phyloP scores from a whole-genome alignment of 2,888 invertebrate genomes.

The Strigamia maritima region DNA sequence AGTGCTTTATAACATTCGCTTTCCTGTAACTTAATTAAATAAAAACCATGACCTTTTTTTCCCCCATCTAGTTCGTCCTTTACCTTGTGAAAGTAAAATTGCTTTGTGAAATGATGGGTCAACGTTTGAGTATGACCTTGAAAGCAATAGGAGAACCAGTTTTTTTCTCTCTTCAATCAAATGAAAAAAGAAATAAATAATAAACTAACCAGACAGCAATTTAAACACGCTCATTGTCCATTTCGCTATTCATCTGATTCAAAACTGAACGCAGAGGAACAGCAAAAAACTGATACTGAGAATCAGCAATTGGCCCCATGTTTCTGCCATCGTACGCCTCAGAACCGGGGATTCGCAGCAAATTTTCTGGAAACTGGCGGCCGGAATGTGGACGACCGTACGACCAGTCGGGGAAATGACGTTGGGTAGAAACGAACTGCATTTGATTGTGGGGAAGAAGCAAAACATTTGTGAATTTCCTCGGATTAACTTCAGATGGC shows the following conservation, averaged over 20 bases:
- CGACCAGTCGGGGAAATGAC: neutral
- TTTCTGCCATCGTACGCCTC: neutral
- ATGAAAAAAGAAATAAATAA: no score
- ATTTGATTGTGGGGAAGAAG: neutral
- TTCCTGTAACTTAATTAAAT: no score
- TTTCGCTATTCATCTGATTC: neutral
- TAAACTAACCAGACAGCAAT: no score
- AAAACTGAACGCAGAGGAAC: neutral
- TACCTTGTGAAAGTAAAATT: no score
- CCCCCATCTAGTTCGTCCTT: no score
- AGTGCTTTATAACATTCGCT: no score
- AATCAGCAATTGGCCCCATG: neutral
- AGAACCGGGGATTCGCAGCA: neutral
- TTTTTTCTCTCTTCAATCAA: no score
- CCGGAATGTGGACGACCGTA: neutral
- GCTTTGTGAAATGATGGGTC: no score
- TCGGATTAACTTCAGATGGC: neutral
- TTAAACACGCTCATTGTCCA: neutral
- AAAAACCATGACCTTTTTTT: no score
- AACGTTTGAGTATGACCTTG: no score
- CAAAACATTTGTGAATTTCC: neutral
- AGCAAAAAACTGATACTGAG: neutral
- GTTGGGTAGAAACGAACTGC: neutral
- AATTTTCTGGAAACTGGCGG: neutral
- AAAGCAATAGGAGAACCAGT: no score